These are phyloP conservation scores for Spinus olivaceus DNA, from an alignment of 2,797 vertebrate species.

Conservation along the genomic window DNA sequence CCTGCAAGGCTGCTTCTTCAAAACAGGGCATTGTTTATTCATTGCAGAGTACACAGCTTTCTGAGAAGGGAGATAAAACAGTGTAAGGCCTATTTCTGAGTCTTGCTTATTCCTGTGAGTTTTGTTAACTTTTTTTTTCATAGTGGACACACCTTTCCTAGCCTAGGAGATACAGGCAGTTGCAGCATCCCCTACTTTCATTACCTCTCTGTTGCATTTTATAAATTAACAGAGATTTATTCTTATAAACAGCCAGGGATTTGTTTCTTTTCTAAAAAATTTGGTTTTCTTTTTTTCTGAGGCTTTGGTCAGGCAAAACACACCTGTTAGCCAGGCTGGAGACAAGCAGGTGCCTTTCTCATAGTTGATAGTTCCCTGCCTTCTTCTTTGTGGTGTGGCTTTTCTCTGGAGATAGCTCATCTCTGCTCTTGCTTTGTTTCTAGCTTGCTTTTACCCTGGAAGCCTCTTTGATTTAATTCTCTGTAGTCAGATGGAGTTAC, in stretches of 20 bases:
- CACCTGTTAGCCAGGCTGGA: not conserved
- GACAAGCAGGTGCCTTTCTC: not conserved
- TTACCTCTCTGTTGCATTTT: not conserved
- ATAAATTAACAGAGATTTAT: not conserved
- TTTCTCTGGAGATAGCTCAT: constrained; percentile 5
- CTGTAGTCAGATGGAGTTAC: not conserved
- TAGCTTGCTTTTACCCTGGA: not conserved
- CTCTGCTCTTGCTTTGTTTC: not conserved
- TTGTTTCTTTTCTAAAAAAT: not conserved
- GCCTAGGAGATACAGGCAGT: not conserved
- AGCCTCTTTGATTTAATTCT: constrained; percentile 30
- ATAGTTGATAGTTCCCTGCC: not conserved
- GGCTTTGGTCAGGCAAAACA: not conserved
- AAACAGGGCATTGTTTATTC: constrained; percentile 42
- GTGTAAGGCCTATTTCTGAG: not conserved
- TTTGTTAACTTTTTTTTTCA: not conserved
- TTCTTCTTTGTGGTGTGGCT: not conserved
- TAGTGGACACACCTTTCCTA: not conserved
- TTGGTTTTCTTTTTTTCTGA: not conserved
- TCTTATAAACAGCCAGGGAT: not conserved
- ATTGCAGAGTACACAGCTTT: not conserved
- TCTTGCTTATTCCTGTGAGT: not conserved
- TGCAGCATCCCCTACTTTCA: not conserved
- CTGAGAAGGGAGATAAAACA: not conserved
- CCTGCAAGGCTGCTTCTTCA: constrained; percentile 13